phyloP scores from a whole-genome alignment of 2,113 vertebrate genomes.

The Larimichthys polyactis region DNA sequence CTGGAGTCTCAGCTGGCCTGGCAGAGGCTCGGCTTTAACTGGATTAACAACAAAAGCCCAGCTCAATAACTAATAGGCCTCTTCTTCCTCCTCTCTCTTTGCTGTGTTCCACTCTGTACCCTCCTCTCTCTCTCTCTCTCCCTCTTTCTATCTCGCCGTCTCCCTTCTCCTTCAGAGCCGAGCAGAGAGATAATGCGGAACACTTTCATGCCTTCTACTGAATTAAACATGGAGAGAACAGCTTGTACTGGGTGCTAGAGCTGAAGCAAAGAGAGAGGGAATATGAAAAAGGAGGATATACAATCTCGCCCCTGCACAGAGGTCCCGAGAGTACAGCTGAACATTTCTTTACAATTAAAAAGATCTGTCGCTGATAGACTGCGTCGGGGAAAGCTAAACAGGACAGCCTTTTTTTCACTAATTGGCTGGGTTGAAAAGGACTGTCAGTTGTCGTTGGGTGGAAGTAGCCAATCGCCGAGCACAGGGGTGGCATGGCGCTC shows the following conservation, averaged over 20 bases:
- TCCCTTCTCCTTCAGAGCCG: constrained; percentile 47
- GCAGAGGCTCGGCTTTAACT: constrained; percentile 52
- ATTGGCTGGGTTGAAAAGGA: constrained; percentile 64
- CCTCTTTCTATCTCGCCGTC: constrained; percentile 10
- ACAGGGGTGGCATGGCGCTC: constrained; percentile 10
- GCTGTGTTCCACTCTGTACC: constrained; percentile 6
- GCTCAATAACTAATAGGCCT: constrained; percentile 70
- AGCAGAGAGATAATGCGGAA: constrained; percentile 64
- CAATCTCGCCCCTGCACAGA: constrained; percentile 28
- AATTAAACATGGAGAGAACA: constrained; percentile 79
- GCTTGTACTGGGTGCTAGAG: constrained; percentile 59
- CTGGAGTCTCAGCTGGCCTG: constrained; percentile 55
- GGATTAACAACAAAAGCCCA: constrained; percentile 72
- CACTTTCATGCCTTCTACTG: constrained; percentile 76
- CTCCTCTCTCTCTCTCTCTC: not conserved
- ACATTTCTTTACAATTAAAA: constrained; percentile 67
- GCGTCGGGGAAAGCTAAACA: constrained; percentile 27
- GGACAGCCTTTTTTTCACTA: constrained; percentile 54
- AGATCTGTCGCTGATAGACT: constrained; percentile 58
- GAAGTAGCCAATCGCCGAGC: constrained; percentile 43
- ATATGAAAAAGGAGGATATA: constrained; percentile 43
- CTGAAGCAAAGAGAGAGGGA: constrained; percentile 46
- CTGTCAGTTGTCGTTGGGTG: constrained; percentile 45
- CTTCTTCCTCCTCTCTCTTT: constrained; percentile 42
- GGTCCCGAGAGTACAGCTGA: constrained; percentile 55